phyloP scores from a whole-genome alignment of 1,140 invertebrate genomes.

The Elysia chlorotica region DNA sequence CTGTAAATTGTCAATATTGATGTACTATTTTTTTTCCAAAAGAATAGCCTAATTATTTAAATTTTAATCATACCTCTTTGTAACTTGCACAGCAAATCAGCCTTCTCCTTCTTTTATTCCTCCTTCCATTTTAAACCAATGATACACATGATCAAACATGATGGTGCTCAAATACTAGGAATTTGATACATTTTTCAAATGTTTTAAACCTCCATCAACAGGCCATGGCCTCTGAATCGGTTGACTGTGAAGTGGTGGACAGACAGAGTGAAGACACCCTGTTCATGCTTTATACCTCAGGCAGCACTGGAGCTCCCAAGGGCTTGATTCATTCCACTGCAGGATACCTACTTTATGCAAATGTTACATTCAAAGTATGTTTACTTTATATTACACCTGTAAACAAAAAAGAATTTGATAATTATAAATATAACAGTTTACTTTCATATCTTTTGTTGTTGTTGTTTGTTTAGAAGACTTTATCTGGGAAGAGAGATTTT shows the following conservation, averaged over 20 bases:
- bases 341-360: slow-evolving; percentile 67
- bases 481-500: too few relatives aligned
- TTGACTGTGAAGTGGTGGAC: slow-evolving; percentile 56
- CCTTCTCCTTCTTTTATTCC: background rate
- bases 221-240: slow-evolving; percentile 36
- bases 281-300: slow-evolving; percentile 69
- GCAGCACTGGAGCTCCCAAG: slow-evolving; percentile 68
- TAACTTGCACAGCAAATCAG: background rate
- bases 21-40: too few relatives aligned
- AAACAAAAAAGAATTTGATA: too few relatives aligned
- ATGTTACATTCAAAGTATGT: slow-evolving; percentile 65
- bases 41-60: too few relatives aligned
- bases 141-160: background rate
- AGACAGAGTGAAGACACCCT: slow-evolving; percentile 67
- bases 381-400: too few relatives aligned
- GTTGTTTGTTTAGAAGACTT: too few relatives aligned
- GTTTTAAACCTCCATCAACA: slow-evolving; percentile 10
- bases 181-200: background rate
- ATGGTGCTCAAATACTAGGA: too few relatives aligned
- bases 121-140: background rate
- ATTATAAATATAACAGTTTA: too few relatives aligned
- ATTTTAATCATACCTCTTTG: too few relatives aligned
- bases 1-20: too few relatives aligned
- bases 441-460: background rate
- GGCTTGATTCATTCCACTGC: slow-evolving; percentile 66